These are phyloP conservation scores for Copidosoma floridanum DNA, from an alignment of 1,140 invertebrate species.

Conservation along the genomic window DNA sequence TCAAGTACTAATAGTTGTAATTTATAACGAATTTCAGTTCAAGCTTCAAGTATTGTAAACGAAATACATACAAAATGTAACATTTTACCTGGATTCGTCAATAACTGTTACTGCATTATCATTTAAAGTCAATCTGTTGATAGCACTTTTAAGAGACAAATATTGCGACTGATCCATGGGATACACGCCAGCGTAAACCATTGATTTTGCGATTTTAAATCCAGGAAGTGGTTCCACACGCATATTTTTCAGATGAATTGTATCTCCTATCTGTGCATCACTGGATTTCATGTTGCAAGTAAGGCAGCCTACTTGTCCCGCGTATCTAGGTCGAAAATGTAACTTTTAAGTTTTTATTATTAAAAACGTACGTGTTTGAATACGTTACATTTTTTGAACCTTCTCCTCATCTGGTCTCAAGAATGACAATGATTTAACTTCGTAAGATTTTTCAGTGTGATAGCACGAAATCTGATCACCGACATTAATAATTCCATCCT, in stretches of 20 bases:
- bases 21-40: too few relatives aligned
- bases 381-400: conserved; percentile 61
- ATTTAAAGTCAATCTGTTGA: conserved; percentile 91
- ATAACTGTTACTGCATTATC: conserved; percentile 84
- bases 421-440: conserved; percentile 77
- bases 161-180: conserved; percentile 88
- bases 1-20: too few relatives aligned
- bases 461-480: conserved; percentile 68
- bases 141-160: conserved; percentile 69
- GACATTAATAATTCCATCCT: conserved; percentile 70
- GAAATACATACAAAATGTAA: too few relatives aligned
- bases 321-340: conserved; percentile 57
- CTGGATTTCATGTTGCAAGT: conserved; percentile 78
- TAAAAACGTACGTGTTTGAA: conserved; percentile 10
- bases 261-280: conserved; percentile 85
- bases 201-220: conserved; percentile 75
- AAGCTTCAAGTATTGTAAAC: too few relatives aligned
- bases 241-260: conserved; percentile 63
- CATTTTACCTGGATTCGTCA: conserved; percentile 82
- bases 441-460: conserved; percentile 71
- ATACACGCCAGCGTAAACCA: conserved; percentile 94
- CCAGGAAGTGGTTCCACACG: conserved; percentile 64
- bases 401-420: conserved; percentile 75
- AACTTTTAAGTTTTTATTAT: conserved; percentile 10
- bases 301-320: conserved; percentile 81